Conservation (phyloP, 2,888 invertebrate species). For the Cynaeus angustus region DNA sequence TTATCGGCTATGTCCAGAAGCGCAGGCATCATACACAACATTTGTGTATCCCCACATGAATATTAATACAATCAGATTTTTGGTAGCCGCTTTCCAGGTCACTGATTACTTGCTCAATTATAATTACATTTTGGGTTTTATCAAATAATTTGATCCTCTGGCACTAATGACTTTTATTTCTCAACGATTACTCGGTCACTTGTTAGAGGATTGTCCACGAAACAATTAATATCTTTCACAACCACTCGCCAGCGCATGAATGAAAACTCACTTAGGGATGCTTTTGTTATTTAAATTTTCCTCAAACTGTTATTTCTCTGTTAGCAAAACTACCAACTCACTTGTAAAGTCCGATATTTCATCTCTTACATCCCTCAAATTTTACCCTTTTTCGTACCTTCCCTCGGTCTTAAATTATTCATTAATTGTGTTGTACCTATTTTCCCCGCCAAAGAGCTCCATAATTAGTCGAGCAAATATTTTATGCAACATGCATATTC, state of each 20-base stretch:
- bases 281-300: constrained; percentile 48
- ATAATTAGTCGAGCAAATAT: constrained; percentile 3
- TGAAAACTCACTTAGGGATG: constrained; percentile 44
- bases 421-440: constrained; percentile 33
- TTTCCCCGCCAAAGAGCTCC: constrained; percentile 15
- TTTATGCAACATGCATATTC: constrained; percentile 26
- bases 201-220: constrained; percentile 48
- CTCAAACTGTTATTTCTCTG: constrained; percentile 46
- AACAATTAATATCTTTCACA: constrained; percentile 50
- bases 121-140: constrained; percentile 53
- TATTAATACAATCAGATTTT: constrained; percentile 60
- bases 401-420: constrained; percentile 34
- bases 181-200: constrained; percentile 51
- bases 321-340: constrained; percentile 35
- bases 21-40: constrained; percentile 57
- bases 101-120: constrained; percentile 55
- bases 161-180: constrained; percentile 53
- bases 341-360: constrained; percentile 18
- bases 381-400: constrained; percentile 33
- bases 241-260: constrained; percentile 39
- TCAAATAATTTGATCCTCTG: constrained; percentile 53
- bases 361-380: constrained; percentile 27
- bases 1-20: constrained; percentile 58
- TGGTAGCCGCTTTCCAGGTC: constrained; percentile 55
- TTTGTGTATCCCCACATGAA: constrained; percentile 59